Evolutionary conservation across 2,888 invertebrate species (phyloP).

Genomic region (Eulithis prunata): DNA sequence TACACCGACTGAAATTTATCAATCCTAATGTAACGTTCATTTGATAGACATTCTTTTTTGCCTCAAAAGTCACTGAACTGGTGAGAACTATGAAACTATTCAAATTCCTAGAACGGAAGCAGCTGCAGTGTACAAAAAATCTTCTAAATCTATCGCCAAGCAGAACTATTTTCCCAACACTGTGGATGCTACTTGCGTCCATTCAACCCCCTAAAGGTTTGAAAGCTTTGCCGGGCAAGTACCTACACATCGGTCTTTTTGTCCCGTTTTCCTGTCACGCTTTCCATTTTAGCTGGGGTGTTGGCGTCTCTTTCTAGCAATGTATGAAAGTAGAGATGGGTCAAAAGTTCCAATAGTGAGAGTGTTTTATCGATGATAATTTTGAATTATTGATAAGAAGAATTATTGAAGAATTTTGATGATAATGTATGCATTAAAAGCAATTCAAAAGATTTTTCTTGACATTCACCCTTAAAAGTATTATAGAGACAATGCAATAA

Average conservation of each 20-base stretch:
- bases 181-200: slow-evolving; percentile 46
- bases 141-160: slow-evolving; percentile 34
- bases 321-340: slow-evolving; percentile 29
- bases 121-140: slow-evolving; percentile 38
- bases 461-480: no score
- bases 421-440: no score
- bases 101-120: slow-evolving; percentile 32
- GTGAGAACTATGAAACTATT: slow-evolving; percentile 17
- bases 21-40: not conserved
- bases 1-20: no score
- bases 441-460: not conserved
- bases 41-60: not conserved
- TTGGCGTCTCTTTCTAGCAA: slow-evolving; percentile 52
- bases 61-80: not conserved
- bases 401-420: no score
- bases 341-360: not conserved
- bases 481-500: no score
- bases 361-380: not conserved
- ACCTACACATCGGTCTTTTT: slow-evolving; percentile 65
- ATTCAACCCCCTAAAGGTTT: slow-evolving; percentile 58
- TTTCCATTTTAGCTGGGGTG: slow-evolving; percentile 70
- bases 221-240: slow-evolving; percentile 58
- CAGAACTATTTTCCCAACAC: slow-evolving; percentile 34
- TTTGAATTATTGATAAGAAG: no score
- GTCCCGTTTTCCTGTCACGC: slow-evolving; percentile 70